These are phyloP conservation scores for Copidosoma floridanum DNA, from an alignment of 1,140 invertebrate genomes.

Conservation along the genomic window DNA sequence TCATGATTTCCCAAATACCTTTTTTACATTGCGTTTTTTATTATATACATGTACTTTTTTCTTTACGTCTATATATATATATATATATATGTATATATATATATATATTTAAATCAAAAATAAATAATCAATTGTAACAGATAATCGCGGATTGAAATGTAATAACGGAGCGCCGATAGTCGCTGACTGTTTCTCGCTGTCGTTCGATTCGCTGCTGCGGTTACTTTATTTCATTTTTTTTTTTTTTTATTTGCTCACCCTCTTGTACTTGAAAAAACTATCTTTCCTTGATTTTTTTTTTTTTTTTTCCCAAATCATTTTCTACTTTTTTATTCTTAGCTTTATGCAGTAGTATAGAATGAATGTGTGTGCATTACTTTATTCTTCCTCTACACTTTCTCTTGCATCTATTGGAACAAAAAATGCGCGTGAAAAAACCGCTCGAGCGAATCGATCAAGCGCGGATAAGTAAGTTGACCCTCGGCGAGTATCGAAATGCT, in stretches of 20 bases:
- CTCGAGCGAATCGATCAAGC: slow-evolving; percentile 49
- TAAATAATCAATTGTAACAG: background rate
- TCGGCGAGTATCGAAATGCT: slow-evolving; percentile 51
- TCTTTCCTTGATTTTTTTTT: slow-evolving; percentile 2
- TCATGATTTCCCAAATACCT: slow-evolving; percentile 50
- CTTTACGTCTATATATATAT: slow-evolving; percentile 32
- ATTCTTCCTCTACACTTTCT: slow-evolving; percentile 3
- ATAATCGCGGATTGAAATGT: background rate
- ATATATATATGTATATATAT: slow-evolving; percentile 29
- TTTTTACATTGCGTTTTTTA: slow-evolving; percentile 33
- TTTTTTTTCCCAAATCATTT: slow-evolving; percentile 19
- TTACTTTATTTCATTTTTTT: slow-evolving; percentile 13
- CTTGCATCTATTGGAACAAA: background rate
- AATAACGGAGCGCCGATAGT: slow-evolving; percentile 1
- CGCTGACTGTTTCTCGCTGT: slow-evolving; percentile 14
- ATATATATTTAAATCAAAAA: slow-evolving; percentile 22
- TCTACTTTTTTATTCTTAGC: slow-evolving; percentile 45
- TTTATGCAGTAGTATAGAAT: slow-evolving; percentile 48
- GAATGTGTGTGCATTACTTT: slow-evolving; percentile 52
- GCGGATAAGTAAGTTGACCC: slow-evolving; percentile 40
- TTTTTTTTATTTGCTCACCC: background rate
- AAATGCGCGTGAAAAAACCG: slow-evolving; percentile 32
- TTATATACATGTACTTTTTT: slow-evolving; percentile 29
- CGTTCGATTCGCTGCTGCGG: slow-evolving; percentile 50
- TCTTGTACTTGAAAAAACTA: too few species aligned